Evolutionary conservation across 2,113 vertebrate species (phyloP), one percentile per base, ranked within the genome.

Genomic region (Coptodon rendalli): DNA sequence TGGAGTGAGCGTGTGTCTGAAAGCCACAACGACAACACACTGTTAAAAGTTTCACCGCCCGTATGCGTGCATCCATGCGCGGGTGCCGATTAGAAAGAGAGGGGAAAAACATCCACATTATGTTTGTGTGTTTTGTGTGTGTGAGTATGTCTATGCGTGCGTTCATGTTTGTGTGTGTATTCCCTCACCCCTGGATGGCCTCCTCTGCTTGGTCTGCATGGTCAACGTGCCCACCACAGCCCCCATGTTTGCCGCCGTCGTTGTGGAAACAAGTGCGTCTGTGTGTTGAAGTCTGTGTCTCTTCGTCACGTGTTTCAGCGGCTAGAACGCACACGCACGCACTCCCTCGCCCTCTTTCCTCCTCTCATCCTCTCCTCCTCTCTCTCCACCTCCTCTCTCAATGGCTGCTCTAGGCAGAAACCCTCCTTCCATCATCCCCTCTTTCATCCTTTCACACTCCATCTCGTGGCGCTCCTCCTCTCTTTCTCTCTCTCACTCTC

Each of bases 191-290:
- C 97, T 98, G 54, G 98, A 99, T 57, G 96, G 97, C 97, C 98
- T 90, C 95, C 97, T 98, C 97, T 97, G 96, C 96, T 98, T 98
- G 91, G 97, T 98, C 96, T 99, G 97, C 97, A 98, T 97, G 54
- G 98, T 98, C 96, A 99, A 97, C 13, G 98, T 98, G 89, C 98
- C 98, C 97, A 99, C 98, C 94, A 99, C 98, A 87, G 98, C 98
- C 95, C 98, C 98, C 98, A 99, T 99, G 96, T 94, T 94, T 97
- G 91, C 94, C 3, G 92, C 89, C 82, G 94, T 95, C 90, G 94
- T 93, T 87, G 94, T 95, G 94, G 95, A 94, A 95, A 96, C 94
- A 91, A 90, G 91, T 66, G 63, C 85, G 93, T 94, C 93, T 90
- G 86, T 89, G 43, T 85, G 91, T 86, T 83, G 91, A 89, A 86